phyloP scores from a whole-genome alignment of 2,888 invertebrate species.

The Acanthosoma haemorrhoidale region DNA sequence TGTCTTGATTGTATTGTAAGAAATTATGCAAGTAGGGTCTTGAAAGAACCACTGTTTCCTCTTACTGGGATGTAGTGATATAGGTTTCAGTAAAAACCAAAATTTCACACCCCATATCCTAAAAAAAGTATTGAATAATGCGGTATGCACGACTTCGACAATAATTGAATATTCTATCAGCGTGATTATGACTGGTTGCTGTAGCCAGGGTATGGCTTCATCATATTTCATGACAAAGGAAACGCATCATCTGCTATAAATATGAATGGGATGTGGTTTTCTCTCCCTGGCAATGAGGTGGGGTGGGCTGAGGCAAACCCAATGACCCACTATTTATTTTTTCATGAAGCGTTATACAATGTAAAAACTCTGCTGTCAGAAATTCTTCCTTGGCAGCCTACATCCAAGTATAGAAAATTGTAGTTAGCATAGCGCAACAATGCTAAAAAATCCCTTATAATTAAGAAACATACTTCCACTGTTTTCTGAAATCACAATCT shows the following conservation, averaged over 20 bases:
- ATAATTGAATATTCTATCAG: constrained; percentile 21
- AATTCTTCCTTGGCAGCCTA: not conserved
- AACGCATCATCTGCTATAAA: constrained; percentile 19
- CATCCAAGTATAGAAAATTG: constrained; percentile 1
- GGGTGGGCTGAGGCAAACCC: not conserved
- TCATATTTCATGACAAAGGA: not conserved
- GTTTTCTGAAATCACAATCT: not conserved
- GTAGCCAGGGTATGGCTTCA: not conserved
- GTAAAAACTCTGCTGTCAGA: constrained; percentile 3
- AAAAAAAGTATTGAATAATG: constrained; percentile 7
- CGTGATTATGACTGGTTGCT: not conserved
- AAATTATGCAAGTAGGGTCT: not conserved
- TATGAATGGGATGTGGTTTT: not conserved
- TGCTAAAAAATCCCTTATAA: constrained; percentile 15
- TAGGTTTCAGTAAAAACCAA: too few species aligned
- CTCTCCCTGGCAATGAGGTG: not conserved
- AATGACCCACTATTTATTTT: not conserved
- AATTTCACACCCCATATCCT: constrained; percentile 17
- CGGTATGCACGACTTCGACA: not conserved
- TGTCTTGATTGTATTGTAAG: too few species aligned
- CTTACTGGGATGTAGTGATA: too few species aligned
- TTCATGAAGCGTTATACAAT: not conserved
- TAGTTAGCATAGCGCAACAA: constrained; percentile 17
- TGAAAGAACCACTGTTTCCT: not conserved
- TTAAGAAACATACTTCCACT: constrained; percentile 14